These are phyloP conservation scores for Monochamus saltuarius DNA, from an alignment of 1,140 invertebrate genomes.

Conservation along the genomic window DNA sequence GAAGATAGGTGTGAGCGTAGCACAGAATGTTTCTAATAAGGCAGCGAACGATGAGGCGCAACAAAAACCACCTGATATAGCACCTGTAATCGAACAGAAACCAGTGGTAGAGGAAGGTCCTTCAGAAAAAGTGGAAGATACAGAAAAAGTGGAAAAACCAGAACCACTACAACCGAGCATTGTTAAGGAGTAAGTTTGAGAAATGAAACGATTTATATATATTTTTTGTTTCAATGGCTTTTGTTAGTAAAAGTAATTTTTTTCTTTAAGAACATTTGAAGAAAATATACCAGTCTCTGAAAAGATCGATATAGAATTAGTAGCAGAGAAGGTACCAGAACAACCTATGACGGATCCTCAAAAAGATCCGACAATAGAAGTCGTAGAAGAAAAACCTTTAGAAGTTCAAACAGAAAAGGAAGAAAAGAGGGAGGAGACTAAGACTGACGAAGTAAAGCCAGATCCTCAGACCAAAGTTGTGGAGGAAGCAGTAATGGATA, in stretches of 20 bases:
- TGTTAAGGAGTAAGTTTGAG: background rate
- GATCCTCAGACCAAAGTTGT: background rate
- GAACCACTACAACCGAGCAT: background rate
- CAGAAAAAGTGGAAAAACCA: background rate
- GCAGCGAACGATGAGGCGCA: background rate
- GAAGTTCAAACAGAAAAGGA: background rate
- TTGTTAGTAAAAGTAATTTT: too few relatives aligned
- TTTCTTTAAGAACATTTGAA: background rate
- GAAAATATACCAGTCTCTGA: slow-evolving; percentile 8
- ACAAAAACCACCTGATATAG: slow-evolving; percentile 12
- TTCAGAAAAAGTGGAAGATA: background rate
- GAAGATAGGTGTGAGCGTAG: background rate
- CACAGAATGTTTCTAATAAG: background rate
- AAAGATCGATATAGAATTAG: slow-evolving; percentile 12
- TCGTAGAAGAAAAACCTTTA: background rate
- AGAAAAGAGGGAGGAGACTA: background rate
- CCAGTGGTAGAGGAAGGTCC: background rate
- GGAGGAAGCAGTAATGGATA: background rate
- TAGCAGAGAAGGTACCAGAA: slow-evolving; percentile 1
- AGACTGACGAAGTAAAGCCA: background rate
- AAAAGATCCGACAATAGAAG: background rate
- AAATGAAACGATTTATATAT: background rate
- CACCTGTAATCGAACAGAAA: slow-evolving; percentile 5
- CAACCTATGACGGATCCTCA: background rate
- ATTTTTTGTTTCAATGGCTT: too few relatives aligned